A percentile compares a stretch with the other conserved stretches of the same genome.
Conservation (phyloP, 2,113 vertebrate genomes). For the Struthidea cinerea region DNA sequence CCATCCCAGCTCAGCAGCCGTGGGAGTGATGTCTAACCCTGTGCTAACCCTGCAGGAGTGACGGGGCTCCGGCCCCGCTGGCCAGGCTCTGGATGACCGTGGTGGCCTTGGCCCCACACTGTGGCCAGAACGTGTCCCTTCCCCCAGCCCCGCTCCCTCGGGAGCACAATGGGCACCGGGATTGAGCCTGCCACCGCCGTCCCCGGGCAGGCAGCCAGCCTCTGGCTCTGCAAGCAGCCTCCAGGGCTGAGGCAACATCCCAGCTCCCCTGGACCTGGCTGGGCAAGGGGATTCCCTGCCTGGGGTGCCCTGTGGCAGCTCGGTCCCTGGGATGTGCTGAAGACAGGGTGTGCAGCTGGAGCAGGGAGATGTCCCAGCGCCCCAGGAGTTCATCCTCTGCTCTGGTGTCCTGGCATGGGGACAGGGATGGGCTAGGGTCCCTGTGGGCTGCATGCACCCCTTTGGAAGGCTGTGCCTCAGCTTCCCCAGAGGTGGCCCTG, state of each 20-base stretch:
- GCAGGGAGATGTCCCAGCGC: rapidly evolving
- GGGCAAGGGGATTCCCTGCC: not conserved
- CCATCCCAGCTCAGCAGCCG: not conserved
- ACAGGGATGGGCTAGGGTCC: not conserved
- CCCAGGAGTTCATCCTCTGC: not conserved
- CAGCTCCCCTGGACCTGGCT: not conserved
- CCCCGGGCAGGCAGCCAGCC: not conserved
- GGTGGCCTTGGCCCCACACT: not conserved
- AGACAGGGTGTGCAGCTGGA: not conserved
- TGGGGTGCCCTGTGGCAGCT: not conserved
- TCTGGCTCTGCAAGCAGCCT: not conserved
- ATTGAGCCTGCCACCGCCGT: not conserved
- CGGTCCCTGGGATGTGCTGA: rapidly evolving
- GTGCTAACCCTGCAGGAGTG: not conserved
- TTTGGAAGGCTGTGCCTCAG: not conserved
- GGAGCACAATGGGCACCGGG: not conserved
- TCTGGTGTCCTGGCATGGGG: not conserved
- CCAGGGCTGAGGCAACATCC: not conserved
- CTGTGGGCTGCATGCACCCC: not conserved
- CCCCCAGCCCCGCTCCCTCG: not conserved
- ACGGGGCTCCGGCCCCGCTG: rapidly evolving
- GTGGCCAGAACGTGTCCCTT: not conserved
- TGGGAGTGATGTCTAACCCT: not conserved
- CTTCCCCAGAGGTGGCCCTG: not conserved
- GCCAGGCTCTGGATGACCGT: not conserved